These are phyloP conservation scores for Vannuccia rotundouncinata DNA, from an alignment of 2,888 invertebrate genomes.

Conservation along the genomic window DNA sequence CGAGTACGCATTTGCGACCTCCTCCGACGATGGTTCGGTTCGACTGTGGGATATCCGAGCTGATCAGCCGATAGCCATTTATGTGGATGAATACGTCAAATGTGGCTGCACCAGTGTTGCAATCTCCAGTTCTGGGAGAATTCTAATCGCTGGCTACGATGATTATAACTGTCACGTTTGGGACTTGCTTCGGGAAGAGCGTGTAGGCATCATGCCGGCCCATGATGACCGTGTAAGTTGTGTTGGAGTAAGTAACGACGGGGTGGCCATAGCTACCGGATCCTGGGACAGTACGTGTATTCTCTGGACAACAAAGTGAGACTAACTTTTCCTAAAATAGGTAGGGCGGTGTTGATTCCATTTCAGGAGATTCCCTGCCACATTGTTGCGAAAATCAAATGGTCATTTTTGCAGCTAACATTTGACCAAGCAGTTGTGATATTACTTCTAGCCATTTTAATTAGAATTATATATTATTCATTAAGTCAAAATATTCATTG, in stretches of 20 bases:
- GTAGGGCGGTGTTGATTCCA: no score
- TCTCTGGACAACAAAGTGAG: constrained; percentile 38
- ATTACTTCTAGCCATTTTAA: no score
- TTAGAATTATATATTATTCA: no score
- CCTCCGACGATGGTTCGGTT: constrained; percentile 37
- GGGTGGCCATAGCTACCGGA: constrained; percentile 37
- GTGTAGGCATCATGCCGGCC: constrained; percentile 38
- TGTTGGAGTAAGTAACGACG: constrained; percentile 38
- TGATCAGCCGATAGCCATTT: constrained; percentile 37
- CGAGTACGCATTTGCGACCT: constrained; percentile 37
- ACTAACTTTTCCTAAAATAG: no score
- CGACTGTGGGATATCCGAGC: constrained; percentile 36
- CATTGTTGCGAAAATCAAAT: no score
- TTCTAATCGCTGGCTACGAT: constrained; percentile 37
- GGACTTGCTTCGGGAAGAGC: constrained; percentile 39
- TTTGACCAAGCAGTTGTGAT: no score
- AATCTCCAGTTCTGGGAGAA: constrained; percentile 30
- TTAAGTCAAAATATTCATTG: neutral
- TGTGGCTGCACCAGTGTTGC: constrained; percentile 38
- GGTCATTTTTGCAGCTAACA: no score
- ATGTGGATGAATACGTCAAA: constrained; percentile 33
- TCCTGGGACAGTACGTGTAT: constrained; percentile 38
- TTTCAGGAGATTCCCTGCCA: no score
- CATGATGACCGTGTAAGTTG: constrained; percentile 39
- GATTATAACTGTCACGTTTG: constrained; percentile 39